These are phyloP conservation scores for Argyrosomus japonicus DNA, from an alignment of 2,113 vertebrate genomes.

Conservation along the genomic window DNA sequence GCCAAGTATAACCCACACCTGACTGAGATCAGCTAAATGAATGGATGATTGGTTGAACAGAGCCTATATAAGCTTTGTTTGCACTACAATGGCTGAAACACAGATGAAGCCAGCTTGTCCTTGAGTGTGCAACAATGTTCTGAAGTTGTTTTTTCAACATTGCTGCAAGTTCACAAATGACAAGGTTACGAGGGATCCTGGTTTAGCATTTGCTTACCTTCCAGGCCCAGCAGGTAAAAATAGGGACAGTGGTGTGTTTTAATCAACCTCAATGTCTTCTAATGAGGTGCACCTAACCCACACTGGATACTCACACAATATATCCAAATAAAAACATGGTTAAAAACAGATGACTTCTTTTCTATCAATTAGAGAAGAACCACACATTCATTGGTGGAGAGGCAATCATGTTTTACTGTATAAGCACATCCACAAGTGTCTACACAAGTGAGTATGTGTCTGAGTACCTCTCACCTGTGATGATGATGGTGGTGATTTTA, in stretches of 20 bases:
- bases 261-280: background rate
- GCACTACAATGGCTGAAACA: background rate
- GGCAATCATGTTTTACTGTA: constrained; percentile 63
- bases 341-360: constrained; percentile 22
- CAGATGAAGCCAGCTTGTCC: no score
- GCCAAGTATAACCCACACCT: background rate
- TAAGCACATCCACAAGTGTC: constrained; percentile 62
- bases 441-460: constrained; percentile 56
- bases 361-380: constrained; percentile 56
- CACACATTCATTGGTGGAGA: constrained; percentile 46
- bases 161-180: background rate
- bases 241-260: background rate
- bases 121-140: background rate
- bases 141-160: background rate
- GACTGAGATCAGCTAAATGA: background rate
- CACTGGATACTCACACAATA: background rate
- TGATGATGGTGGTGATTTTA: constrained; percentile 61
- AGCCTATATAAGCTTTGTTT: background rate
- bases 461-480: constrained; percentile 74
- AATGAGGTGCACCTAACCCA: background rate
- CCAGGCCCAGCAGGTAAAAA: background rate
- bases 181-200: background rate
- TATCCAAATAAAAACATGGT: background rate
- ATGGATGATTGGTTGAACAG: background rate
- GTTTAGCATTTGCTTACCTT: background rate